phyloP scores from a whole-genome alignment of 1,140 invertebrate species.

The Sminthurinus signatus region DNA sequence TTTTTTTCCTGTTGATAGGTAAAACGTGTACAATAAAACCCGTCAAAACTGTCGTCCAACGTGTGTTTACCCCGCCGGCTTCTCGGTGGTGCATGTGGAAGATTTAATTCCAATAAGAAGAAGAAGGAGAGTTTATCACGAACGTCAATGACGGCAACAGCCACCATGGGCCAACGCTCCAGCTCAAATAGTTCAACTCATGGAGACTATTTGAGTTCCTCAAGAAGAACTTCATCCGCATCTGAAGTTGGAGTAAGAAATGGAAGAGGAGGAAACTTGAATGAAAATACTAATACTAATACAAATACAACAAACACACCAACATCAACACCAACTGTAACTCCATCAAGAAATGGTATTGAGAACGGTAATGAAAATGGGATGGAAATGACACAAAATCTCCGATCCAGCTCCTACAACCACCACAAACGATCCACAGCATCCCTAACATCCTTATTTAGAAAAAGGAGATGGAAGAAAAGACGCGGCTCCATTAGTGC shows the following conservation, averaged over 20 bases:
- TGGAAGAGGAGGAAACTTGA: neutral
- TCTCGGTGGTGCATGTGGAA: conserved; percentile 17
- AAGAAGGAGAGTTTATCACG: conserved; percentile 5
- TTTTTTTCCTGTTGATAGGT: no score
- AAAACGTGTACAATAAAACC: no score
- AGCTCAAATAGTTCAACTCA: conserved; percentile 11
- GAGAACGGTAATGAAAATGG: neutral
- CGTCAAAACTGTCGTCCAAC: conserved; percentile 25
- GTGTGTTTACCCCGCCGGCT: conserved; percentile 25
- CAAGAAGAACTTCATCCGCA: neutral
- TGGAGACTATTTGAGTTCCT: no score
- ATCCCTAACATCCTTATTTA: conserved; percentile 25
- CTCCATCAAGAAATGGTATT: no score
- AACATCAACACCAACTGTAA: no score
- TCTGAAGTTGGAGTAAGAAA: neutral
- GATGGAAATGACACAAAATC: neutral
- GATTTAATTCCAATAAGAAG: no score
- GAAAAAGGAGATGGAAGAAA: conserved; percentile 34
- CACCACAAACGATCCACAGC: conserved; percentile 27
- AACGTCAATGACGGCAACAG: conserved; percentile 6
- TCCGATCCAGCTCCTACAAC: conserved; percentile 11
- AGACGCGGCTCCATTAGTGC: conserved; percentile 43
- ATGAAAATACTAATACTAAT: conserved; percentile 8
- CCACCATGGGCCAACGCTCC: conserved; percentile 32
- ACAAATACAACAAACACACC: no score